Percentiles rank a stretch among this genome's conserved stretches.
phyloP scores from a whole-genome alignment of 2,888 invertebrate species.

The Lithophane socia region DNA sequence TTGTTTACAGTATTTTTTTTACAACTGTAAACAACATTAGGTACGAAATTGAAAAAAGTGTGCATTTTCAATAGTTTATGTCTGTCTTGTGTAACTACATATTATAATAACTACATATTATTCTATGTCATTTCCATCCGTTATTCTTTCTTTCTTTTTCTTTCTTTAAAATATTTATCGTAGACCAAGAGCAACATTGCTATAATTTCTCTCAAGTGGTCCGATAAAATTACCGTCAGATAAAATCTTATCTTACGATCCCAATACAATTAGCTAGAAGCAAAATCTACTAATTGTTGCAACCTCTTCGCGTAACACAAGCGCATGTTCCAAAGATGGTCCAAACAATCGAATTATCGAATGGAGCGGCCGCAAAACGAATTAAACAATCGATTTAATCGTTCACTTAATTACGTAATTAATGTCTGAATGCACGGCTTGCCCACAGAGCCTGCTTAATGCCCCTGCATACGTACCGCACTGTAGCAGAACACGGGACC shows the following conservation, averaged over 20 bases:
- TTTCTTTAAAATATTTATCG: neutral
- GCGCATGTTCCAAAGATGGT: conserved; percentile 55
- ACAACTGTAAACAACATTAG: neutral
- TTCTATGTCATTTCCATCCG: neutral
- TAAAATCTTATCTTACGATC: conserved; percentile 37
- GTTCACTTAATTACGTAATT: conserved; percentile 86
- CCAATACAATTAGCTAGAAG: conserved; percentile 48
- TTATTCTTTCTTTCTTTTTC: too few species aligned
- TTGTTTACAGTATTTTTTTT: neutral
- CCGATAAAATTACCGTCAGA: conserved; percentile 25
- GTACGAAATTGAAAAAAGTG: too few species aligned
- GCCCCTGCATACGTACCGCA: conserved; percentile 65
- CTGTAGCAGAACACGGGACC: conserved; percentile 60
- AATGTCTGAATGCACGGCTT: conserved; percentile 76
- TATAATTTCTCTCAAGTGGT: conserved; percentile 21
- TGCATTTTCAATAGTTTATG: neutral
- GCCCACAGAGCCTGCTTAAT: conserved; percentile 69
- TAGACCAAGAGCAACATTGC: conserved; percentile 1
- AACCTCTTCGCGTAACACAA: conserved; percentile 44
- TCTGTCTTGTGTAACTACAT: neutral
- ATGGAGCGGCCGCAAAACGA: conserved; percentile 77
- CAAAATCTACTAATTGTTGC: conserved; percentile 58
- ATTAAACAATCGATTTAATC: conserved; percentile 86
- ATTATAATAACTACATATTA: neutral
- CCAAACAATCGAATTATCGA: conserved; percentile 71